Evolutionary conservation across 2,113 vertebrate genomes (phyloP).

Genomic region (Pardalotus punctatus): DNA sequence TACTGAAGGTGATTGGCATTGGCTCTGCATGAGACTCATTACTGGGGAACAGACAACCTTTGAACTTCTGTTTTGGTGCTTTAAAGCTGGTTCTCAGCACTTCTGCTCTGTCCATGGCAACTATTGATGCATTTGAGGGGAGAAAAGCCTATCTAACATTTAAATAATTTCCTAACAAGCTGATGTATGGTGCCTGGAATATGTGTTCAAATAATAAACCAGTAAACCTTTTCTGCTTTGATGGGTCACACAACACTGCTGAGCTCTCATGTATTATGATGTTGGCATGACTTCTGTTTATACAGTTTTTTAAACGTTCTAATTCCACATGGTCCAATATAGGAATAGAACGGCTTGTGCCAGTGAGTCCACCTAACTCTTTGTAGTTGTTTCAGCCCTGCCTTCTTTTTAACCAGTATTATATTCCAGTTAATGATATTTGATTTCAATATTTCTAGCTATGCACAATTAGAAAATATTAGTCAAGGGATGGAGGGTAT

Average conservation of each 20-base stretch:
- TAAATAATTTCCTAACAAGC: neutral
- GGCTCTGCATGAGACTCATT: fast-evolving
- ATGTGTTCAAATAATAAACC: slow-evolving; percentile 1
- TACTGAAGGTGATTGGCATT: neutral
- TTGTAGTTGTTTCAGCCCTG: slow-evolving; percentile 65
- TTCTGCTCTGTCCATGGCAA: slow-evolving; percentile 4
- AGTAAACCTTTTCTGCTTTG: neutral
- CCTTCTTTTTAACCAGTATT: slow-evolving; percentile 71
- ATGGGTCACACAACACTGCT: slow-evolving; percentile 2
- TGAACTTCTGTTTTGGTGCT: slow-evolving; percentile 48
- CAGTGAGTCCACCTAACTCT: slow-evolving; percentile 32
- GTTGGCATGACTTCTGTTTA: neutral
- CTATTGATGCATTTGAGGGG: neutral
- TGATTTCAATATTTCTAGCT: slow-evolving; percentile 76
- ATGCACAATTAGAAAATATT: slow-evolving; percentile 78
- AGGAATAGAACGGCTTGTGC: slow-evolving; percentile 25
- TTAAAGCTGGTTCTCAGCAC: slow-evolving; percentile 36
- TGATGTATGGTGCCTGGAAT: slow-evolving; percentile 17
- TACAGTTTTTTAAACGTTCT: neutral
- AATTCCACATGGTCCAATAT: slow-evolving; percentile 3
- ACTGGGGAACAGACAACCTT: neutral
- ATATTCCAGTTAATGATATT: slow-evolving; percentile 74
- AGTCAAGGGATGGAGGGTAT: slow-evolving; percentile 47
- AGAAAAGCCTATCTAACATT: neutral
- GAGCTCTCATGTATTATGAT: slow-evolving; percentile 7